Evolutionary conservation across 2,888 invertebrate species (phyloP).

Genomic region (Eutolmus rufibarbis): DNA sequence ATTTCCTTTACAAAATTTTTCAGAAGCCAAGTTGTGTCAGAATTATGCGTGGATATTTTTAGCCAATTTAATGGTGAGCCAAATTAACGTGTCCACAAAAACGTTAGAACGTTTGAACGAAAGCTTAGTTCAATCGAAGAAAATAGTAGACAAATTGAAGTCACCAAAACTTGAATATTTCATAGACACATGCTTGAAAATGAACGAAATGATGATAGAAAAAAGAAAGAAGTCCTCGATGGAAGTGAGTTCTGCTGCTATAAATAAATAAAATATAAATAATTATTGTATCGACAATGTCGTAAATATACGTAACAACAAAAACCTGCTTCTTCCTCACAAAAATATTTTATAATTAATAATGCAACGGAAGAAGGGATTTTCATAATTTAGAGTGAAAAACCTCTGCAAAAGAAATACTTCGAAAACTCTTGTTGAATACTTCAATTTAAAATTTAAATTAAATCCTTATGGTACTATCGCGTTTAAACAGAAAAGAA

Average conservation of each 20-base stretch:
- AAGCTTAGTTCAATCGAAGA: conserved; percentile 4
- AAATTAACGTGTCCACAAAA: conserved; percentile 21
- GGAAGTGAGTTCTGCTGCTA: not conserved
- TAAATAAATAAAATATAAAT: too few species aligned
- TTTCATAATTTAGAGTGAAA: not conserved
- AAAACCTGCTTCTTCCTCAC: too few species aligned
- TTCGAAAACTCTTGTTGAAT: not conserved
- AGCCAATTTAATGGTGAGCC: conserved; percentile 9
- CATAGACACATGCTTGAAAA: conserved; percentile 18
- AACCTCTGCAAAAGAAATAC: not conserved
- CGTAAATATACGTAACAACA: too few species aligned
- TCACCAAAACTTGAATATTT: conserved; percentile 22
- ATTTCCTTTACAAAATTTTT: not conserved
- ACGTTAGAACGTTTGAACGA: conserved; percentile 21
- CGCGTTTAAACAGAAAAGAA: not conserved
- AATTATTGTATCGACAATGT: not conserved
- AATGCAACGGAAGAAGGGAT: not conserved
- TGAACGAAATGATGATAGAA: not conserved
- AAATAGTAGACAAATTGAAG: conserved; percentile 24
- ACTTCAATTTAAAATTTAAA: not conserved
- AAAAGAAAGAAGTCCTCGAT: not conserved
- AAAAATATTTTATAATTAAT: too few species aligned
- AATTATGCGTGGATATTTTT: conserved; percentile 43
- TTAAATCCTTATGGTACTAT: not conserved
- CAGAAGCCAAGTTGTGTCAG: conserved; percentile 40